Conservation (phyloP, 2,113 vertebrate species). For the Antechinus flavipes region DNA sequence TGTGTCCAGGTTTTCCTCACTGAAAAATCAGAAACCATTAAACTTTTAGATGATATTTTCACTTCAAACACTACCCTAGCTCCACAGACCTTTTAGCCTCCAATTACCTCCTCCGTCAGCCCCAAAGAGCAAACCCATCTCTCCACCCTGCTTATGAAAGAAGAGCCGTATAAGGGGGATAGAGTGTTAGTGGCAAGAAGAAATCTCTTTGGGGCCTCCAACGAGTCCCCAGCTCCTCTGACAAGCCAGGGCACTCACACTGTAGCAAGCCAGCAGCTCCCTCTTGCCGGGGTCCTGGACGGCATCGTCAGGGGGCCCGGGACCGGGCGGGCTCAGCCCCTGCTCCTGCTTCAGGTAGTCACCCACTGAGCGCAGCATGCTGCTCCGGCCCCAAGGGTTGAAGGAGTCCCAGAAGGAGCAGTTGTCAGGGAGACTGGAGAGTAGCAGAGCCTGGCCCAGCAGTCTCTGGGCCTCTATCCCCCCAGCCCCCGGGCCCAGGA, state of each 20-base stretch:
- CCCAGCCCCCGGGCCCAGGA: constrained; percentile 88
- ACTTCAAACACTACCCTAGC: constrained; percentile 6
- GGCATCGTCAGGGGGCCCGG: constrained; percentile 70
- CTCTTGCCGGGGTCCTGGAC: constrained; percentile 79
- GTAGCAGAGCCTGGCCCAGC: constrained; percentile 91
- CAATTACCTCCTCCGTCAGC: constrained; percentile 3
- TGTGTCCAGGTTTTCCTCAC: not conserved
- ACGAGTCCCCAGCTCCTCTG: not conserved
- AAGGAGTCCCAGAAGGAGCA: constrained; percentile 89
- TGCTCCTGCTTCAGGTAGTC: constrained; percentile 87
- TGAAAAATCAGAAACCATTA: not conserved
- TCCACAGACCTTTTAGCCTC: constrained; percentile 33
- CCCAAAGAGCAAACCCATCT: not conserved
- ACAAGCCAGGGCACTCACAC: constrained; percentile 85
- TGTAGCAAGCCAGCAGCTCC: constrained; percentile 93
- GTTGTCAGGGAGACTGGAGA: constrained; percentile 93
- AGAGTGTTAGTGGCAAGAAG: constrained; percentile 6
- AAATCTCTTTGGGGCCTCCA: not conserved
- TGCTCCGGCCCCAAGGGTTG: constrained; percentile 85
- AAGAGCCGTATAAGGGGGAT: not conserved
- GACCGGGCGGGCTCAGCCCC: not conserved
- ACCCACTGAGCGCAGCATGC: constrained; percentile 89
- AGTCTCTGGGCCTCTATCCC: constrained; percentile 85
- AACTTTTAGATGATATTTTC: constrained; percentile 4
- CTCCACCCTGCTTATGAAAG: not conserved